These are phyloP conservation scores for Psittacara wagleri DNA, from an alignment of 2,113 vertebrate genomes.

Conservation along the genomic window DNA sequence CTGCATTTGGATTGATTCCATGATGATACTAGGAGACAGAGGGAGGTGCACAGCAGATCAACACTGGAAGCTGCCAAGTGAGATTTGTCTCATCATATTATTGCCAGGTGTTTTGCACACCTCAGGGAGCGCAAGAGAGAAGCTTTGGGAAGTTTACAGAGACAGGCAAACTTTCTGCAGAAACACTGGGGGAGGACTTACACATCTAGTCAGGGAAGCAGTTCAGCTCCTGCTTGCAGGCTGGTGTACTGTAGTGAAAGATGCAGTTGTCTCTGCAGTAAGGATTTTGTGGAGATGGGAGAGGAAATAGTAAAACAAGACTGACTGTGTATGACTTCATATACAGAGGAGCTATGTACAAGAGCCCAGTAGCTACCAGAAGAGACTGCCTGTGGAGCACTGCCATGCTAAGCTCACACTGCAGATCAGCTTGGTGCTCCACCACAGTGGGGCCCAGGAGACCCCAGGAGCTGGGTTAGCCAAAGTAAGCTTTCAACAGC, in stretches of 20 bases:
- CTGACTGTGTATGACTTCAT: not conserved
- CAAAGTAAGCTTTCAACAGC: not conserved
- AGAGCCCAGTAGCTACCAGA: not conserved
- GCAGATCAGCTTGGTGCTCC: not conserved
- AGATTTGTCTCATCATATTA: slow-evolving; percentile 28
- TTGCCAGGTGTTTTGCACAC: slow-evolving; percentile 45
- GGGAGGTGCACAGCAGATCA: slow-evolving; percentile 31
- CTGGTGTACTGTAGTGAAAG: not conserved
- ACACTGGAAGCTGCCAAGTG: slow-evolving; percentile 35
- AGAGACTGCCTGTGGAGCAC: not conserved
- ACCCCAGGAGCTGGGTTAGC: not conserved
- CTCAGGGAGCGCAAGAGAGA: not conserved
- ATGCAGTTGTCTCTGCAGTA: not conserved
- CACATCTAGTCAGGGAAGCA: not conserved
- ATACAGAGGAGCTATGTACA: not conserved
- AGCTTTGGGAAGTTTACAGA: not conserved
- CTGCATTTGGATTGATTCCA: slow-evolving; percentile 21
- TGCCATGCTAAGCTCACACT: not conserved
- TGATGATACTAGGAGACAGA: not conserved
- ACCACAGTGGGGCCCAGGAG: not conserved
- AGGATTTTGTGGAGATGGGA: not conserved
- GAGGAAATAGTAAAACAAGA: not conserved
- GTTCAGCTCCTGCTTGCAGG: not conserved
- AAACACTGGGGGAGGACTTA: not conserved
- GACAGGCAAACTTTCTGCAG: not conserved